phyloP scores from a whole-genome alignment of 2,888 invertebrate genomes.

The Aleiodes alternator region DNA sequence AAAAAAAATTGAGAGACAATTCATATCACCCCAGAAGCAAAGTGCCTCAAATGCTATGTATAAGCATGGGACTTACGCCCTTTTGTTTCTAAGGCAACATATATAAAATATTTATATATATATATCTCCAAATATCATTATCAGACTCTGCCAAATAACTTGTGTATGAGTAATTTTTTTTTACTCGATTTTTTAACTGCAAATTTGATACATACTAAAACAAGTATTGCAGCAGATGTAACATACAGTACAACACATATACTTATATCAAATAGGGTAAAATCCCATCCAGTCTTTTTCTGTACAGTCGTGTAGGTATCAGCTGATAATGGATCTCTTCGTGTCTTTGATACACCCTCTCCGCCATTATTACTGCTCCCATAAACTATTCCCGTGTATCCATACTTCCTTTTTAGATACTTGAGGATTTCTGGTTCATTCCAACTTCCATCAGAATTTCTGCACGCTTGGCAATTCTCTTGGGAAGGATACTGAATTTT shows the following conservation, averaged over 20 bases:
- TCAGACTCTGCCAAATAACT: constrained; percentile 82
- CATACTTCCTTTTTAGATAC: constrained; percentile 80
- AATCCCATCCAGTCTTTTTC: constrained; percentile 75
- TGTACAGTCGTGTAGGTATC: constrained; percentile 56
- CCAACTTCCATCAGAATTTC: constrained; percentile 79
- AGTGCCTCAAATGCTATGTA: too few relatives aligned
- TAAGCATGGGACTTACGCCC: too few relatives aligned
- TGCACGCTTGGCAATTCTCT: constrained; percentile 83
- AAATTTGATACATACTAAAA: constrained; percentile 86
- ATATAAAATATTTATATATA: too few relatives aligned
- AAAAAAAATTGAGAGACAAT: constrained; percentile 6
- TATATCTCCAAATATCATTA: too few relatives aligned
- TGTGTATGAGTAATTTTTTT: constrained; percentile 85
- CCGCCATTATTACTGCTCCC: constrained; percentile 39
- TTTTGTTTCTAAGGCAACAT: too few relatives aligned
- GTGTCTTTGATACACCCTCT: neutral
- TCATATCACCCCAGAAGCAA: too few relatives aligned
- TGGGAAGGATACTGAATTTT: constrained; percentile 92
- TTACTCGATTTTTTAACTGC: constrained; percentile 83
- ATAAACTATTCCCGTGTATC: constrained; percentile 60
- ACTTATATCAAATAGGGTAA: constrained; percentile 84
- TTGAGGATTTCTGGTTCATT: constrained; percentile 80
- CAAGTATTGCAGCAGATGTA: constrained; percentile 84
- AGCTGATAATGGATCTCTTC: constrained; percentile 54
- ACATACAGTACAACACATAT: constrained; percentile 86